Conservation (phyloP, 2,797 vertebrate species). For the Antrozous pallidus region DNA sequence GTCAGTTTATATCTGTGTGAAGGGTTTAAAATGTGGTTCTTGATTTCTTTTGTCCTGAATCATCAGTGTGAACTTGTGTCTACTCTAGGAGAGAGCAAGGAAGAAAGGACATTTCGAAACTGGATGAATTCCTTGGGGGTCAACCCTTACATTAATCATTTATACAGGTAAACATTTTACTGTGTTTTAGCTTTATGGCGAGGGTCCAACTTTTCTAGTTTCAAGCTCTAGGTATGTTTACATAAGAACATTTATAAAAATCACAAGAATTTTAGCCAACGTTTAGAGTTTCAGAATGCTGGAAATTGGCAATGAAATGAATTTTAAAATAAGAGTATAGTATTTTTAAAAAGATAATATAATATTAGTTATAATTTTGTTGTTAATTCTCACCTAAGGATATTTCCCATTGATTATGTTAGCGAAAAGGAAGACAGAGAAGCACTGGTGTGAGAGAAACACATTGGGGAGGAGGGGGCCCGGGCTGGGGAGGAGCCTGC, state of each 20-base stretch:
- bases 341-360: slow-evolving; percentile 5
- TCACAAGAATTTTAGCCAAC: slow-evolving; percentile 24
- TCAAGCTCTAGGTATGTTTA: neutral
- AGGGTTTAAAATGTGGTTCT: slow-evolving; percentile 48
- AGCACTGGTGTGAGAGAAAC: too few species aligned
- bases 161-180: slow-evolving; percentile 89
- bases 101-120: slow-evolving; percentile 96
- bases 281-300: slow-evolving; percentile 1
- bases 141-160: slow-evolving; percentile 91
- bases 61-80: slow-evolving; percentile 60
- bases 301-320: neutral
- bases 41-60: slow-evolving; percentile 15
- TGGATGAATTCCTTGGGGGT: slow-evolving; percentile 99
- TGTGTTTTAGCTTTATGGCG: neutral
- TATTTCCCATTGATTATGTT: neutral
- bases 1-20: neutral
- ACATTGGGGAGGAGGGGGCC: too few species aligned
- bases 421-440: neutral
- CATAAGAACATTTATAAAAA: slow-evolving; percentile 22
- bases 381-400: neutral
- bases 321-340: slow-evolving; percentile 29
- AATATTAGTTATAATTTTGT: slow-evolving; percentile 8
- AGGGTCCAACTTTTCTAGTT: neutral
- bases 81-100: slow-evolving; percentile 90
- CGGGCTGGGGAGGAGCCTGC: too few species aligned